phyloP scores from a whole-genome alignment of 2,797 vertebrate species.

The Trematomus bernacchii region DNA sequence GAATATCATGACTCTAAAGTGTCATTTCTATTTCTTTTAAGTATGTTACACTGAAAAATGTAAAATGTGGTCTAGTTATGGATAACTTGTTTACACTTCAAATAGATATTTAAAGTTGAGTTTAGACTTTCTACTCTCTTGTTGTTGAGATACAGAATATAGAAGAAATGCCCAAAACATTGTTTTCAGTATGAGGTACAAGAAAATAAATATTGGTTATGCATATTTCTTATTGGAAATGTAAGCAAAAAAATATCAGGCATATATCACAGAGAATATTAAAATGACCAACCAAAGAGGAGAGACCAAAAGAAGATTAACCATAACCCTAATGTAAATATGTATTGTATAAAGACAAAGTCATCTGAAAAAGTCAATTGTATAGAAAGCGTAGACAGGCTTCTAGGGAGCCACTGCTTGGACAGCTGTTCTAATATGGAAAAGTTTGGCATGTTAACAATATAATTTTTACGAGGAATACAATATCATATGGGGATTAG shows the following conservation, averaged over 20 bases:
- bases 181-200: background rate
- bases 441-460: slow-evolving; percentile 24
- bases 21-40: background rate
- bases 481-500: slow-evolving; percentile 25
- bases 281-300: background rate
- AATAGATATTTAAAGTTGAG: slow-evolving; percentile 29
- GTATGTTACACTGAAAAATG: no score
- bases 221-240: slow-evolving; percentile 7
- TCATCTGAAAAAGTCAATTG: background rate
- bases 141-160: slow-evolving; percentile 17
- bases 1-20: slow-evolving; percentile 24
- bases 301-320: background rate
- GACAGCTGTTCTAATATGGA: background rate
- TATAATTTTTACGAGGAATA: slow-evolving; percentile 26
- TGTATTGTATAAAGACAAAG: background rate
- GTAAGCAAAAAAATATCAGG: slow-evolving; percentile 5
- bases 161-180: slow-evolving; percentile 17
- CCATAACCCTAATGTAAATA: background rate
- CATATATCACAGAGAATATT: background rate
- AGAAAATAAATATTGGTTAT: slow-evolving; percentile 15
- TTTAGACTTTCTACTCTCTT: slow-evolving; percentile 19
- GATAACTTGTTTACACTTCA: slow-evolving; percentile 31
- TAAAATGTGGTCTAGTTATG: background rate
- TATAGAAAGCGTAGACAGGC: background rate
- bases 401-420: background rate